These are phyloP conservation scores for Monopterus albus DNA, from an alignment of 2,113 vertebrate genomes.

Conservation along the genomic window DNA sequence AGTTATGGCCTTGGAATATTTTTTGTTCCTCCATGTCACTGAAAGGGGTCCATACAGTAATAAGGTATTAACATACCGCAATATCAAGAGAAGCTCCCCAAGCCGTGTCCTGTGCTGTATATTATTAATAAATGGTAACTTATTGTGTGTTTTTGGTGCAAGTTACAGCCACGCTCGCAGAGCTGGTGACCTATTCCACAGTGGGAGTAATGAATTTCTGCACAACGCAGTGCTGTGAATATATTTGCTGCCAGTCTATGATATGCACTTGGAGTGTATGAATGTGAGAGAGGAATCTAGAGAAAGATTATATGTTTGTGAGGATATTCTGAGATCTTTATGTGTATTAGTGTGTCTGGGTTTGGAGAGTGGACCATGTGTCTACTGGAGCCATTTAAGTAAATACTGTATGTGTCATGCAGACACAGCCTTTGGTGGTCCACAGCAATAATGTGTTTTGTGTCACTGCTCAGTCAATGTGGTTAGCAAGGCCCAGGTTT, in stretches of 20 bases:
- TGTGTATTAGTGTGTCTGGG: conserved; percentile 22
- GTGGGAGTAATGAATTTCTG: conserved; percentile 37
- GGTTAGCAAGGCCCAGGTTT: conserved; percentile 52
- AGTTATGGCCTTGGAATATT: no score
- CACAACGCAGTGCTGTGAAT: conserved; percentile 5
- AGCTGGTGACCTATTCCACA: conserved; percentile 16
- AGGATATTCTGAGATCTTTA: conserved; percentile 16
- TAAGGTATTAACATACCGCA: no score
- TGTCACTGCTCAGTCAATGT: conserved; percentile 55
- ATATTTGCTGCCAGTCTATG: conserved; percentile 19
- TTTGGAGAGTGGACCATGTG: conserved; percentile 7
- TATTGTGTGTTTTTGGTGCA: neutral
- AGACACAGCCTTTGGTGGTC: conserved; percentile 63
- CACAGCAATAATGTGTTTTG: conserved; percentile 53
- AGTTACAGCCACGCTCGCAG: neutral
- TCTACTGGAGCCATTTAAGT: conserved; percentile 46
- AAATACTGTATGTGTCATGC: conserved; percentile 51
- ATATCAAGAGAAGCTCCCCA: no score
- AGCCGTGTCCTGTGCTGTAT: no score
- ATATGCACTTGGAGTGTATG: conserved; percentile 6
- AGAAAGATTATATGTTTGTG: neutral
- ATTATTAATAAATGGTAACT: conserved; percentile 6
- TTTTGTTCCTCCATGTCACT: no score
- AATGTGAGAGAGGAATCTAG: conserved; percentile 1
- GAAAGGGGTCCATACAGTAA: no score